Base-by-base conservation (phyloP, 2,113 vertebrate species). In the Laterallus jamaicensis region DNA sequence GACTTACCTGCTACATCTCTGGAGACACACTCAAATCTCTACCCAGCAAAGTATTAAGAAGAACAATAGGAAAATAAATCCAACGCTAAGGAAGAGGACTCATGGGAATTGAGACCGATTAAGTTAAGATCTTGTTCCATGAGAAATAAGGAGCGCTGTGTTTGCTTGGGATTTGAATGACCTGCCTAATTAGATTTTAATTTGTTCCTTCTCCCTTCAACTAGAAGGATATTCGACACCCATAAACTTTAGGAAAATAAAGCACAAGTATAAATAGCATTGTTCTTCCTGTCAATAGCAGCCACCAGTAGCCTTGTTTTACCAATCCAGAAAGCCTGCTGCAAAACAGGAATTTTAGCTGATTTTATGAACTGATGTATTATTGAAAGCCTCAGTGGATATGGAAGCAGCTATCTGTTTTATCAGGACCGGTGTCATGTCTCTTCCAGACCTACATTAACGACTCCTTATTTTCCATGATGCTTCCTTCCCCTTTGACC, bases 101-200 rank as follows among this genome's bases (percentile, higher is more conserved):
- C 84, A 58, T 39, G 74, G 87, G 95, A 97, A 91, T 40, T 73
- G 84, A 96, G 60, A 86, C 86, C 0, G 21, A 96, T 93, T 86
- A 88, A 95, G 86, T 95, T 92, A 95, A 95, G 95, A 92, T 87
- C 95, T 92, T 69, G 89, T 97, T 96, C 96, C 95, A 87, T 62
- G 82, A 95, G 95, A 95, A 96, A 95, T 91, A 95, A 96, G 93
- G 93, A 95, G 87, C 0, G 0, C 86, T 85, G 69, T 96, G 94
- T 96, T 87, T 93, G 91, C 92, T 92, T 13, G n/a, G 94, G 81
- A 96, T 97, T 97, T 97, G 86, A 96, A 96, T 97, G 94, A 97
- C 93, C 94, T 97, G 81, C 82, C 91, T 95, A 95, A 97, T 96
- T 95, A 95, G 89, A 92, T 89, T 95, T 96, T 97, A 96, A 97